Base-by-base conservation (phyloP, 2,797 vertebrate species). In the Sebastes wilsoni region DNA sequence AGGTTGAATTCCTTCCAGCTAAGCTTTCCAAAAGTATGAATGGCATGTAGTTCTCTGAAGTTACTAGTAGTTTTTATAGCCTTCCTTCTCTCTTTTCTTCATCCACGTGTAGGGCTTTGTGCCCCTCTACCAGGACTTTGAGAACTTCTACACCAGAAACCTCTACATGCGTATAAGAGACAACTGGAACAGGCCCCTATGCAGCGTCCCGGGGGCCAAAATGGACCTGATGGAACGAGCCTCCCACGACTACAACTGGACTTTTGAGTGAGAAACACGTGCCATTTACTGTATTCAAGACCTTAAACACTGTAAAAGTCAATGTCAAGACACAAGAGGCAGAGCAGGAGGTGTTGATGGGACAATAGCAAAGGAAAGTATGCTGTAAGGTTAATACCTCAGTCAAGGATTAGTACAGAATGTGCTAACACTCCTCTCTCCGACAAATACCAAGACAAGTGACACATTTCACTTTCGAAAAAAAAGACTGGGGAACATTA, bases 161-260 rank as follows among this genome's bases (percentile, higher is more conserved):
- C 92, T 99, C 30, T 99, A 99, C 88, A 99, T 98, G 96, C 96
- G 98, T 59, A 97, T 98, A 78, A 95, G 98, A 75, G 98, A 99
- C 94, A 97, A 95, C 91, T 99, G 97, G 97, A 99, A 98, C 93
- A 90, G 97, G 77, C 98, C 98, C 0, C 94, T 99, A 86, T 98
- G 97, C 90, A 97, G 98, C 58, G 97, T 97, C 54, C 98, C 98
- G 0, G 98, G 97, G 62, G 96, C 97, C 87, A 97, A 94, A 78
- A 92, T 99, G 94, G 97, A 99, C 90, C 93, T 99, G 79, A 88
- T 98, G 95, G 97, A 98, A 79, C 93, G 96, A 61, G 88, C 94
- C 62, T 97, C 97, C 59, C 93, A 90, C 2, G 97, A 99, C 88
- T 98, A 97, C 88, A 99, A 99, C 94, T 99, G 98, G 98, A 98